Evolutionary conservation across 2,888 invertebrate genomes (phyloP).

Genomic region (Apotomis turbidana): DNA sequence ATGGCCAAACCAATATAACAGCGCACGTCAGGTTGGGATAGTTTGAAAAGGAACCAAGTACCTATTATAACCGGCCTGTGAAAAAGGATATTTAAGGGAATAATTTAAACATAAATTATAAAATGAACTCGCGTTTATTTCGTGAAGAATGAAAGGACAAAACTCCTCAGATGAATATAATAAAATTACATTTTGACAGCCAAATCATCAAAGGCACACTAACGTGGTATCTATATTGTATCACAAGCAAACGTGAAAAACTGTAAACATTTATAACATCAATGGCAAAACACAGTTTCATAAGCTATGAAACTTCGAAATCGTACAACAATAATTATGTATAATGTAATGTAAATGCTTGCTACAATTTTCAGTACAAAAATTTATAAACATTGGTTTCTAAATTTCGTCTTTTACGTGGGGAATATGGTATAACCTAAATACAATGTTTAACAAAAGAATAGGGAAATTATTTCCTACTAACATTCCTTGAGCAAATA

Average conservation of each 20-base stretch:
- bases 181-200: slow-evolving; percentile 53
- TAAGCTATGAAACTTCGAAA: slow-evolving; percentile 30
- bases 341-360: slow-evolving; percentile 35
- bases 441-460: slow-evolving; percentile 28
- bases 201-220: slow-evolving; percentile 69
- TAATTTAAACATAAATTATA: slow-evolving; percentile 52
- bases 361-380: slow-evolving; percentile 39
- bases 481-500: slow-evolving; percentile 75
- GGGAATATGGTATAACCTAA: slow-evolving; percentile 27
- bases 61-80: too few relatives aligned
- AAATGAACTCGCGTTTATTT: slow-evolving; percentile 79
- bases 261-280: slow-evolving; percentile 23
- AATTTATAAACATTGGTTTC: slow-evolving; percentile 45
- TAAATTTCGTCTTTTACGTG: slow-evolving; percentile 41
- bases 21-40: too few relatives aligned
- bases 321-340: slow-evolving; percentile 41
- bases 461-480: slow-evolving; percentile 42
- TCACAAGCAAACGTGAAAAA: slow-evolving; percentile 33
- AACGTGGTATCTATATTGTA: slow-evolving; percentile 47
- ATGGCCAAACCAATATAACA: too few relatives aligned
- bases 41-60: too few relatives aligned
- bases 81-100: neutral
- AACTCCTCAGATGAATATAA: slow-evolving; percentile 65
- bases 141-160: slow-evolving; percentile 70
- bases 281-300: slow-evolving; percentile 38